These are phyloP conservation scores for Eriocheir sinensis DNA, from an alignment of 1,140 invertebrate species.

Conservation along the genomic window DNA sequence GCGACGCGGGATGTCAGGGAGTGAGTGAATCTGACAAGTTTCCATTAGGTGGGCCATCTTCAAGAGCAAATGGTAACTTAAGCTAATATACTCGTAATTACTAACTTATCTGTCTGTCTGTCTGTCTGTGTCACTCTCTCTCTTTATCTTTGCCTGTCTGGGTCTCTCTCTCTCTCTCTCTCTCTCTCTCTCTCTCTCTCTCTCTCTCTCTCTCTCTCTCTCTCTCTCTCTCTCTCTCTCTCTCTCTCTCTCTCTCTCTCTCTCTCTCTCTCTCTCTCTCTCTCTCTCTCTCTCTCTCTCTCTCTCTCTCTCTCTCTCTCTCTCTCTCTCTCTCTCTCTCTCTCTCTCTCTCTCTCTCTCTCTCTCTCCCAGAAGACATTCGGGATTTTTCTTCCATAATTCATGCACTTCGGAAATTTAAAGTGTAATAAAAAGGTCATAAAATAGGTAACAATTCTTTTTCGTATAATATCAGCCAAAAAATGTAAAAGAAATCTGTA, in stretches of 20 bases:
- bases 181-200: slow-evolving; percentile 4
- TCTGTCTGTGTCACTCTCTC: background rate
- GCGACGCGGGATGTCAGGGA: no score
- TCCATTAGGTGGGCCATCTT: no score
- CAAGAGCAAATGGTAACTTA: no score
- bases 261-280: no score
- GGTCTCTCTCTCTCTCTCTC: background rate
- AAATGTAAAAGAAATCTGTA: no score
- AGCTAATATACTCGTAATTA: no score
- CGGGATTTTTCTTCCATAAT: no score
- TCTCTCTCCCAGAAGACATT: background rate
- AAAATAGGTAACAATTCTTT: no score
- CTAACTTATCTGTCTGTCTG: background rate
- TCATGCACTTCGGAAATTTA: no score
- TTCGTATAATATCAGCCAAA: no score
- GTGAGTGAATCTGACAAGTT: no score
- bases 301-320: background rate
- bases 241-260: background rate
- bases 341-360: slow-evolving; percentile 24
- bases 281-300: background rate
- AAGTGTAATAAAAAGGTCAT: no score
- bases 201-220: background rate
- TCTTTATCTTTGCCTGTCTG: background rate
- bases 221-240: background rate
- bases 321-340: slow-evolving; percentile 30